These are phyloP conservation scores for Drosophila tristis DNA, from an alignment of 1,140 invertebrate genomes.

Conservation along the genomic window DNA sequence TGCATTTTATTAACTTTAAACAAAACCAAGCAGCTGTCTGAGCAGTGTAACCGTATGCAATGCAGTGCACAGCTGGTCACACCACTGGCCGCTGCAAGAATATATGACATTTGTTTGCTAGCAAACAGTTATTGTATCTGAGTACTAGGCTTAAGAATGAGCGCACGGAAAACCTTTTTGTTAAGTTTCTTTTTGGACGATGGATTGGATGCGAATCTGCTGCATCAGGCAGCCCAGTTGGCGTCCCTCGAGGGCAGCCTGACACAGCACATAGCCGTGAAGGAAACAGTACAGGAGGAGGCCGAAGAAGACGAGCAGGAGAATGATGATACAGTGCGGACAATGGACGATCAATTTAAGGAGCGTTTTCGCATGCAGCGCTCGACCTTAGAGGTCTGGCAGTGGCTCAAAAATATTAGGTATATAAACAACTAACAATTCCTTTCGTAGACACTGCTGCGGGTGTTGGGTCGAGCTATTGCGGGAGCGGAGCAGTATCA, in stretches of 20 bases:
- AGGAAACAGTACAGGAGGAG: too few species aligned
- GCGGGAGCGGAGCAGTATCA: conserved; percentile 19
- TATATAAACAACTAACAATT: not conserved
- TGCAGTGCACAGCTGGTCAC: too few species aligned
- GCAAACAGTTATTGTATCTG: too few species aligned
- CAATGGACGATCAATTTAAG: conserved; percentile 42
- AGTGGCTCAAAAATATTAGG: not conserved
- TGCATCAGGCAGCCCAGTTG: conserved; percentile 33
- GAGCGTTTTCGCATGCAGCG: conserved; percentile 41
- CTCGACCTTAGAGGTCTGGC: conserved; percentile 33
- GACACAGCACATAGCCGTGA: conserved; percentile 1
- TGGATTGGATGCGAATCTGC: conserved; percentile 13
- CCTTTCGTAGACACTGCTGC: conserved; percentile 17
- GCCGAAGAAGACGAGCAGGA: not conserved
- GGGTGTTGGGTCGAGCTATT: conserved; percentile 21
- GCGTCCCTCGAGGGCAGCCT: not conserved
- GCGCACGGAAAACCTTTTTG: conserved; percentile 40
- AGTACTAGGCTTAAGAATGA: conserved; percentile 10
- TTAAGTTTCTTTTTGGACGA: conserved; percentile 45
- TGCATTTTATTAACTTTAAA: too few species aligned
- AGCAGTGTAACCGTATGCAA: too few species aligned
- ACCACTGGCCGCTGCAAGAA: too few species aligned
- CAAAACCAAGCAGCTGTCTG: too few species aligned
- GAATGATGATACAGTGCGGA: not conserved
- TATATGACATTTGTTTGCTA: too few species aligned